Conservation (phyloP, 2,797 vertebrate genomes). For the Ceryle rudis region DNA sequence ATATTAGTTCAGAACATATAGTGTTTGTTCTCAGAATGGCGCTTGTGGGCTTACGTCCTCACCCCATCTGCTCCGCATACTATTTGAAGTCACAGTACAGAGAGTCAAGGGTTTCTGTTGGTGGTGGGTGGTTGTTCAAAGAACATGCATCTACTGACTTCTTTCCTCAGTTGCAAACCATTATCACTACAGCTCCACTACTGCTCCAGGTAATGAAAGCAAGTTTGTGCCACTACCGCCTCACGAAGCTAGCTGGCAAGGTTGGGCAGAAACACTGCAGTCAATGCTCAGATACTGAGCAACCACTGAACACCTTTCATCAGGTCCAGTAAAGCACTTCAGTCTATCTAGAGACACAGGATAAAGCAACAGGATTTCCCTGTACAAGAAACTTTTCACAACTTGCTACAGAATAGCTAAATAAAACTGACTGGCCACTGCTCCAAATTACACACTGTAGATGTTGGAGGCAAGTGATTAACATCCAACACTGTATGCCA, state of each 20-base stretch:
- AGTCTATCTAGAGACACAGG: not conserved
- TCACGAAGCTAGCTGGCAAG: not conserved
- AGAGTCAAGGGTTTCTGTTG: accelerated
- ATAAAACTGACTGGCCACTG: not conserved
- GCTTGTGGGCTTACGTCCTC: not conserved
- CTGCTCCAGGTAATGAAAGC: not conserved
- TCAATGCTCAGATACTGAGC: not conserved
- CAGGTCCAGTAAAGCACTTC: not conserved
- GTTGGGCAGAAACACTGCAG: not conserved
- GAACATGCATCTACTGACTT: not conserved
- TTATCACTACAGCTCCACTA: not conserved
- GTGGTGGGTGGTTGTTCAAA: not conserved
- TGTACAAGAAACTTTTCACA: not conserved
- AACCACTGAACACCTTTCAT: not conserved
- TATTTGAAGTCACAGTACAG: accelerated
- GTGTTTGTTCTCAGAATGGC: not conserved
- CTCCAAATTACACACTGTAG: not conserved
- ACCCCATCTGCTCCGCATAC: not conserved
- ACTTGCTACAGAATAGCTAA: not conserved
- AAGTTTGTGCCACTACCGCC: not conserved
- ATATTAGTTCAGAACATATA: not conserved
- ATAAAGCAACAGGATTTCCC: not conserved
- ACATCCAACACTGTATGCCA: not conserved
- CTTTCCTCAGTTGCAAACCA: not conserved
- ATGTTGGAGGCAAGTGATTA: not conserved